Percentiles rank a stretch among this genome's conserved stretches.
These are phyloP conservation scores for Grallaria varia DNA, from an alignment of 2,113 vertebrate genomes.

Conservation along the genomic window DNA sequence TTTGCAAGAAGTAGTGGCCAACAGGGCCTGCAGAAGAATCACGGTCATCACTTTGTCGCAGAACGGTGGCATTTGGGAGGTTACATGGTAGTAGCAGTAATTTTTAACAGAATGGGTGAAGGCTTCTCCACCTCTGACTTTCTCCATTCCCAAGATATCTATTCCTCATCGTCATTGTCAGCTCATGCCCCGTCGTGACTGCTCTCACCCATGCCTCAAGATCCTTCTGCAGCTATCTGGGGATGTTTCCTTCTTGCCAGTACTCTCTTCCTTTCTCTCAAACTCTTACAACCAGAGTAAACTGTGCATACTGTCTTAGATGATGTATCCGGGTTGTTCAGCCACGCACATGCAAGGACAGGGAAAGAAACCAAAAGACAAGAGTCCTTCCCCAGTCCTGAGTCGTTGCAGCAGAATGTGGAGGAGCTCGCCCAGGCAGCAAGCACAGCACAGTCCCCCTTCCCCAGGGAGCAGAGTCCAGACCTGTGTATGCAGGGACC, in stretches of 20 bases:
- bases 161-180: neutral
- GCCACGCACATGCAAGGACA: accelerated
- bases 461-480: neutral
- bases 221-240: neutral
- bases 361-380: neutral
- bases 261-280: neutral
- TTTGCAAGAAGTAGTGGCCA: neutral
- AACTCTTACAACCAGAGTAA: neutral
- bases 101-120: neutral
- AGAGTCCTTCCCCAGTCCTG: accelerated
- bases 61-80: no score
- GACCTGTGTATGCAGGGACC: accelerated
- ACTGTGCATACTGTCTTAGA: neutral
- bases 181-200: neutral
- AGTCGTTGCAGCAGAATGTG: neutral
- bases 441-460: accelerated
- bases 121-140: neutral
- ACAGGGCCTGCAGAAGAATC: neutral
- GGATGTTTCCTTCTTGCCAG: neutral
- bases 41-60: accelerated
- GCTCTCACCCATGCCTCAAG: neutral
- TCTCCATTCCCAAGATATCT: neutral
- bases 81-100: no score
- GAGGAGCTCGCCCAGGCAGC: neutral
- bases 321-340: neutral